phyloP scores from a whole-genome alignment of 2,797 vertebrate species.

The Champsocephalus gunnari region DNA sequence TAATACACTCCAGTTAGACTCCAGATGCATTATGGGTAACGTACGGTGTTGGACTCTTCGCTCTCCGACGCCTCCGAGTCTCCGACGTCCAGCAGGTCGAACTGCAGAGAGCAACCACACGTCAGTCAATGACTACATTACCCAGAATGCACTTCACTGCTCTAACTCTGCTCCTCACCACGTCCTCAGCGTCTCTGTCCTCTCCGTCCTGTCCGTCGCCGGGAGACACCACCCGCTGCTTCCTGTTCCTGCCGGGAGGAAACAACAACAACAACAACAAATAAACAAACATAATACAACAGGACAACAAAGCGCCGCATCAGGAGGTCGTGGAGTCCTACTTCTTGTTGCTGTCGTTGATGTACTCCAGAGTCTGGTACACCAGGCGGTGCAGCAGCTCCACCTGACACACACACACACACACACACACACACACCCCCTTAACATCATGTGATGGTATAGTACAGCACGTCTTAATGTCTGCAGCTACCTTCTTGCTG shows the following conservation, averaged over 20 bases:
- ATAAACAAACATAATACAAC: too few species aligned
- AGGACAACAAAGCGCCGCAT: too few species aligned
- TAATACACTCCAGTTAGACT: too few species aligned
- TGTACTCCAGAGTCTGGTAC: slow-evolving; percentile 91
- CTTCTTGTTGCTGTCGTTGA: slow-evolving; percentile 90
- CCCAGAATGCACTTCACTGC: slow-evolving; percentile 35
- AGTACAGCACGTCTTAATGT: rapidly evolving
- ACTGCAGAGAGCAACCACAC: slow-evolving; percentile 50
- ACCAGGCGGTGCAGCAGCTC: slow-evolving; percentile 94
- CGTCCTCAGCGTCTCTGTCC: slow-evolving; percentile 44
- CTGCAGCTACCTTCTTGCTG: slow-evolving; percentile 88
- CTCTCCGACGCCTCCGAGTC: not conserved
- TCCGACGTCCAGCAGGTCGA: slow-evolving; percentile 34
- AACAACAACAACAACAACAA: not conserved
- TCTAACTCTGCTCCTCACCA: slow-evolving; percentile 18
- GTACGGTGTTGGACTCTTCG: slow-evolving; percentile 29
- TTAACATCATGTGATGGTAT: too few species aligned
- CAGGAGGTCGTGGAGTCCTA: slow-evolving; percentile 10
- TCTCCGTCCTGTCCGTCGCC: slow-evolving; percentile 59
- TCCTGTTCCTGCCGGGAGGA: slow-evolving; percentile 74
- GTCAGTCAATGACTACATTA: slow-evolving; percentile 2
- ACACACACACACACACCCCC: too few species aligned
- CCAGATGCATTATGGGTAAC: slow-evolving; percentile 5
- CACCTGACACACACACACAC: slow-evolving; percentile 82
- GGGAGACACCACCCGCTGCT: slow-evolving; percentile 66